A percentile compares a stretch with the other conserved stretches of the same genome.
Evolutionary conservation across 2,113 vertebrate genomes (phyloP).

Genomic region (Megaceryle torquata): DNA sequence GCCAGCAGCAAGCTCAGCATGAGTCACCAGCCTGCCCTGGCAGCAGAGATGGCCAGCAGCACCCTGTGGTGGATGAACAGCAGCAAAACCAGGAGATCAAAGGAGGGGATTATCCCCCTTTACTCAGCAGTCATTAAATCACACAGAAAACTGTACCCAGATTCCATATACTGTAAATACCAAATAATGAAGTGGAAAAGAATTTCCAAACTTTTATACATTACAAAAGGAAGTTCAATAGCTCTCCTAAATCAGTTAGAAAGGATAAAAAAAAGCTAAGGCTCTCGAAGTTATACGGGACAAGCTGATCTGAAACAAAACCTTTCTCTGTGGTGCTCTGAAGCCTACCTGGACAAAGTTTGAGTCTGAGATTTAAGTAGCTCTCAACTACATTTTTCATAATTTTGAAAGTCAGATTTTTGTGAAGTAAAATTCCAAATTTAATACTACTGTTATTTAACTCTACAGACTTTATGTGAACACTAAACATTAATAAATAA

Average conservation of each 20-base stretch:
- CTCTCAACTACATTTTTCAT: not conserved
- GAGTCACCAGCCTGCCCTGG: not conserved
- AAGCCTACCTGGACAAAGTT: not conserved
- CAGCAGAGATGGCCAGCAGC: not conserved
- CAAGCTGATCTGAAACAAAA: not conserved
- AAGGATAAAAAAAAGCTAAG: not conserved
- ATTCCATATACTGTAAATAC: not conserved
- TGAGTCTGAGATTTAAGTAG: not conserved
- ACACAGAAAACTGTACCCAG: not conserved
- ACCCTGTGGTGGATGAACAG: not conserved
- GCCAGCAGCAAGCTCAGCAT: not conserved
- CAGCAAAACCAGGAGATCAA: not conserved
- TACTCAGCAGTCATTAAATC: not conserved
- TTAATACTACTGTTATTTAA: not conserved
- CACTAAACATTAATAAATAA: not conserved
- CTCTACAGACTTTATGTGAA: not conserved
- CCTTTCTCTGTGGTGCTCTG: not conserved
- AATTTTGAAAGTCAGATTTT: not conserved
- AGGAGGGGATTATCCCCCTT: not conserved
- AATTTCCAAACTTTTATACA: not conserved
- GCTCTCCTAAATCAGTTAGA: not conserved
- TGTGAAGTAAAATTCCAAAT: not conserved
- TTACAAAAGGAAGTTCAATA: not conserved
- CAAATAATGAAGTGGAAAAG: not conserved
- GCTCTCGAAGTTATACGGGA: not conserved